phyloP scores from a whole-genome alignment of 2,888 invertebrate species.

The Oligia strigilis region DNA sequence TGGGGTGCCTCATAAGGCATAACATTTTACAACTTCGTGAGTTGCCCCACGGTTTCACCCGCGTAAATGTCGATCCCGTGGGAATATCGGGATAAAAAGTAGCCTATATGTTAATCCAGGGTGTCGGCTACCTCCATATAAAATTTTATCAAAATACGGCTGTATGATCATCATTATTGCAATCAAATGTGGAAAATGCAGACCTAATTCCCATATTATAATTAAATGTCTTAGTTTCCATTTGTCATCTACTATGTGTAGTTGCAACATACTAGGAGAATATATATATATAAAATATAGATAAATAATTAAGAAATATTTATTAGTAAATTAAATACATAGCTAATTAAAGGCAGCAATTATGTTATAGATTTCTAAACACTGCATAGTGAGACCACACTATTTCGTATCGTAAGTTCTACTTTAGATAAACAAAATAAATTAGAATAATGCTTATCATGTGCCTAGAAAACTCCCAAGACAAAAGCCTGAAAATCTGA shows the following conservation, averaged over 20 bases:
- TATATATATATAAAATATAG: slow-evolving; percentile 22
- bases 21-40: too few relatives aligned
- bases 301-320: slow-evolving; percentile 7
- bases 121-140: too few relatives aligned
- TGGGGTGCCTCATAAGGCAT: too few relatives aligned
- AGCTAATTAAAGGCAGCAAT: slow-evolving; percentile 27
- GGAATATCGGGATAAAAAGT: too few relatives aligned
- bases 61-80: too few relatives aligned
- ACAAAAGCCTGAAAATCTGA: background rate
- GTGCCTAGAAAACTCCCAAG: background rate
- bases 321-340: slow-evolving; percentile 22
- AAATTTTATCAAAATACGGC: too few relatives aligned
- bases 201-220: background rate
- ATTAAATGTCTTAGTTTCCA: background rate
- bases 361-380: slow-evolving; percentile 48
- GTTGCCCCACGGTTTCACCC: too few relatives aligned
- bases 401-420: slow-evolving; percentile 35
- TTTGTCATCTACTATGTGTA: background rate
- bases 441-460: background rate
- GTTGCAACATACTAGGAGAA: slow-evolving; percentile 12
- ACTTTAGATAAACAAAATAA: slow-evolving; percentile 20
- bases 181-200: background rate
- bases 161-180: background rate
- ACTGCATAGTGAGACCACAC: slow-evolving; percentile 51
- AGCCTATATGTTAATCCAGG: too few relatives aligned